Evolutionary conservation across 2,113 vertebrate species (phyloP).

Genomic region (Atlantisia rogersi): DNA sequence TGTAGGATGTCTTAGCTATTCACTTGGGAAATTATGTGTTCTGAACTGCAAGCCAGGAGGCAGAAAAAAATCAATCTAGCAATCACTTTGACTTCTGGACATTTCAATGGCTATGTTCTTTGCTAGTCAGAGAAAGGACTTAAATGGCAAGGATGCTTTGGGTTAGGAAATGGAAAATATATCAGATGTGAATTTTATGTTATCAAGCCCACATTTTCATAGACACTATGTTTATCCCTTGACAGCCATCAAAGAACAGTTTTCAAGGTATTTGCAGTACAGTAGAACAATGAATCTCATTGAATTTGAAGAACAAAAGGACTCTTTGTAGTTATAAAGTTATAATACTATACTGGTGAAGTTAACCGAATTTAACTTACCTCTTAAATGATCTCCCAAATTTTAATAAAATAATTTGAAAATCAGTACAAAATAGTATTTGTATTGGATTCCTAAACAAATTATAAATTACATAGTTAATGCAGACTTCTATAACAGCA

Average conservation of each 20-base stretch:
- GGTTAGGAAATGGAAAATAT: background rate
- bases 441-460: background rate
- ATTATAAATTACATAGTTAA: background rate
- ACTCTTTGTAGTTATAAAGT: background rate
- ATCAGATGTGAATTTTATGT: background rate
- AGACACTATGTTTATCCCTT: background rate
- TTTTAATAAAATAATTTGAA: constrained; percentile 20
- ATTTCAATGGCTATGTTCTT: background rate
- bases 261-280: background rate
- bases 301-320: background rate
- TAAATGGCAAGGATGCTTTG: background rate
- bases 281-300: background rate
- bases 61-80: background rate
- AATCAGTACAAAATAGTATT: background rate
- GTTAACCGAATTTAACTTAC: background rate
- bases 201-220: background rate
- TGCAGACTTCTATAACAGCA: background rate
- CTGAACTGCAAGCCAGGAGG: background rate
- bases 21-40: background rate
- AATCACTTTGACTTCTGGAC: background rate
- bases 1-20: background rate
- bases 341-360: background rate
- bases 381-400: background rate
- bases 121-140: background rate
- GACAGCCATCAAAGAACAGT: background rate